Conservation (phyloP, 2,888 invertebrate species). For the Julus scanicus region DNA sequence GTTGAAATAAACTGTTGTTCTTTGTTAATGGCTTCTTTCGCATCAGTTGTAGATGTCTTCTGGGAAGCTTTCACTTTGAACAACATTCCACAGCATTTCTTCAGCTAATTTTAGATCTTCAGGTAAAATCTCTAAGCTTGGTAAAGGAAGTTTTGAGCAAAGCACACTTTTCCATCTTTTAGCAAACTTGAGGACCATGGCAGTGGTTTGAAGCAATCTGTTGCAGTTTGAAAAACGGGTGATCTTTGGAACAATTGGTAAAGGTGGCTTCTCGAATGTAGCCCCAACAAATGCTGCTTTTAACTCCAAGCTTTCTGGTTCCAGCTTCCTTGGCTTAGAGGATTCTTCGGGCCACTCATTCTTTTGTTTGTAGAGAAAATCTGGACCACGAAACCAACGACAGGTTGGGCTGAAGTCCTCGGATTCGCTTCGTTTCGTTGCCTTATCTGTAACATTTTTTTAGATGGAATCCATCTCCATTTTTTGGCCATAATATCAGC, state of each 20-base stretch:
- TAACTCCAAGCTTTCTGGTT: not conserved
- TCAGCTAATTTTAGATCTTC: not conserved
- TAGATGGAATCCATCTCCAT: conserved; percentile 59
- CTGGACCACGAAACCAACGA: conserved; percentile 59
- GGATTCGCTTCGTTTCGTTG: conserved; percentile 54
- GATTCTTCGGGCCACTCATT: not conserved
- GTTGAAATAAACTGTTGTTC: not conserved
- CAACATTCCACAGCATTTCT: not conserved
- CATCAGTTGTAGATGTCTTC: not conserved
- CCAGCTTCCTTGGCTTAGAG: not conserved
- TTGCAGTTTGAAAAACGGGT: not conserved
- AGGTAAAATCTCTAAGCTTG: not conserved
- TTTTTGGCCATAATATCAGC: conserved; percentile 59
- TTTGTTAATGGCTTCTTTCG: not conserved
- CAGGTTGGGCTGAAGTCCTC: not conserved
- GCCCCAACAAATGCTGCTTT: not conserved
- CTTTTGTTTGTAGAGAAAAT: conserved; percentile 56
- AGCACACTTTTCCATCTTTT: not conserved
- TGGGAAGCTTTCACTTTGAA: not conserved
- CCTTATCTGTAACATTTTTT: conserved; percentile 59
- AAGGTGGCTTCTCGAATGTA: not conserved
- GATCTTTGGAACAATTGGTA: not conserved
- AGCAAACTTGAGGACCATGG: not conserved
- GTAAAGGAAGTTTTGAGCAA: not conserved
- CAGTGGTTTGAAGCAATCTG: not conserved